Conservation (phyloP, 2,797 vertebrate species). For the Enoplosus armatus region DNA sequence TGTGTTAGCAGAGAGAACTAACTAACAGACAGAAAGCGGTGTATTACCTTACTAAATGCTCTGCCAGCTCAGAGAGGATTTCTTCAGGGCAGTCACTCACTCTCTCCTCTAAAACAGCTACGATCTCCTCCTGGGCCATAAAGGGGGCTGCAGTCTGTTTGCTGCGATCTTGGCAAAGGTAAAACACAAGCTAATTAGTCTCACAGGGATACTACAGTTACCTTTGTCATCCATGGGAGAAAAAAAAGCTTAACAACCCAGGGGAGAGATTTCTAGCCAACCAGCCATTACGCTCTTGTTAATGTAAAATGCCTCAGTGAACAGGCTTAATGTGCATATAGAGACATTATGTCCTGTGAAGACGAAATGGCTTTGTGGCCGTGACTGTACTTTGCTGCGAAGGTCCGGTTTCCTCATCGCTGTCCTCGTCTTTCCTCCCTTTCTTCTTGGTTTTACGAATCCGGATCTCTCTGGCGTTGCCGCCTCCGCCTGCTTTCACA, state of each 20-base stretch:
- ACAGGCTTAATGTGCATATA: slow-evolving; percentile 44
- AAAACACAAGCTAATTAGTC: slow-evolving; percentile 65
- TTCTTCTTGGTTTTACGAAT: slow-evolving; percentile 95
- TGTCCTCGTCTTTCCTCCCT: slow-evolving; percentile 91
- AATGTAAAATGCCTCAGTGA: slow-evolving; percentile 53
- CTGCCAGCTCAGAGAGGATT: slow-evolving; percentile 91
- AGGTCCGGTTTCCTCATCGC: slow-evolving; percentile 89
- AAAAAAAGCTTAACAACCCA: slow-evolving; percentile 39
- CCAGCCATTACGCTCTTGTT: slow-evolving; percentile 49
- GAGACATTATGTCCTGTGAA: slow-evolving; percentile 26
- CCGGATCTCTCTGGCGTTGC: slow-evolving; percentile 94
- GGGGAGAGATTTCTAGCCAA: slow-evolving; percentile 39
- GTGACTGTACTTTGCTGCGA: slow-evolving; percentile 75
- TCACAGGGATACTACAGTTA: slow-evolving; percentile 47
- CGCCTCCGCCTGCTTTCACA: slow-evolving; percentile 87
- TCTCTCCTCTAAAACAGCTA: slow-evolving; percentile 86
- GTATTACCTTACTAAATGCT: slow-evolving; percentile 89
- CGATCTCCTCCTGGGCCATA: slow-evolving; percentile 90
- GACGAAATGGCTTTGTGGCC: slow-evolving; percentile 17
- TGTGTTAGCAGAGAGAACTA: neutral
- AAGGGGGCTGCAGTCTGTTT: slow-evolving; percentile 88
- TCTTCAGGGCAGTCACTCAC: slow-evolving; percentile 92
- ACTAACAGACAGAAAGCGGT: neutral
- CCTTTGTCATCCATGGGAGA: slow-evolving; percentile 37
- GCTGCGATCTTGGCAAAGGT: slow-evolving; percentile 84